phyloP scores from a whole-genome alignment of 2,797 vertebrate species.

The Sciurus carolinensis region DNA sequence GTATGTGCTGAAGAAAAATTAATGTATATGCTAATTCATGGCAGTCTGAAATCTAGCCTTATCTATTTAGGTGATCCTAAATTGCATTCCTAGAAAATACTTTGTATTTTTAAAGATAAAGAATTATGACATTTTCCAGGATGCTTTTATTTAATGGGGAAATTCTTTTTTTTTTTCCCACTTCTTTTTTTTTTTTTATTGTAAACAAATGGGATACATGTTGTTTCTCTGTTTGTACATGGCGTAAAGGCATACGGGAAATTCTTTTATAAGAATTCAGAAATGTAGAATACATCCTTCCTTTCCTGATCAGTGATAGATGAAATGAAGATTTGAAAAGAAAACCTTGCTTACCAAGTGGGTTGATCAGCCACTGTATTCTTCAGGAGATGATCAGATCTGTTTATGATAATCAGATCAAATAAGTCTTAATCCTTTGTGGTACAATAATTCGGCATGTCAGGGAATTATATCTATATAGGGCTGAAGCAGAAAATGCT shows the following conservation, averaged over 20 bases:
- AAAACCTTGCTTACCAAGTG: not conserved
- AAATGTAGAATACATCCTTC: not conserved
- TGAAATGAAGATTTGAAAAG: slow-evolving; percentile 24
- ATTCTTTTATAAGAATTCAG: slow-evolving; percentile 19
- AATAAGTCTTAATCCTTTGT: not conserved
- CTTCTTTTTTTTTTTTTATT: too few relatives aligned
- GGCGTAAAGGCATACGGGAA: not conserved
- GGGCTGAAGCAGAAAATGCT: not conserved
- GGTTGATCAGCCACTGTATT: not conserved
- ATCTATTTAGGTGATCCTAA: slow-evolving; percentile 24
- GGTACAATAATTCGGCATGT: not conserved
- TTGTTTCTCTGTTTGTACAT: too few relatives aligned
- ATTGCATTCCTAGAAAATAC: not conserved
- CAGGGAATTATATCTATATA: not conserved
- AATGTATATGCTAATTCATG: not conserved
- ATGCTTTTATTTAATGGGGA: slow-evolving; percentile 12
- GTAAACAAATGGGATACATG: too few relatives aligned
- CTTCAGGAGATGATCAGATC: not conserved
- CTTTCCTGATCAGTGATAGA: not conserved
- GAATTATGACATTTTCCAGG: not conserved
- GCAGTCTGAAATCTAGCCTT: not conserved
- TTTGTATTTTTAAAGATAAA: slow-evolving; percentile 32
- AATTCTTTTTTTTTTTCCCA: too few relatives aligned
- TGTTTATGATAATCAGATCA: not conserved
- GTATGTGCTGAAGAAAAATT: not conserved